A percentile compares a stretch with the other conserved stretches of the same genome.
These are phyloP conservation scores for Champsocephalus esox DNA, from an alignment of 2,797 vertebrate genomes.

Conservation along the genomic window DNA sequence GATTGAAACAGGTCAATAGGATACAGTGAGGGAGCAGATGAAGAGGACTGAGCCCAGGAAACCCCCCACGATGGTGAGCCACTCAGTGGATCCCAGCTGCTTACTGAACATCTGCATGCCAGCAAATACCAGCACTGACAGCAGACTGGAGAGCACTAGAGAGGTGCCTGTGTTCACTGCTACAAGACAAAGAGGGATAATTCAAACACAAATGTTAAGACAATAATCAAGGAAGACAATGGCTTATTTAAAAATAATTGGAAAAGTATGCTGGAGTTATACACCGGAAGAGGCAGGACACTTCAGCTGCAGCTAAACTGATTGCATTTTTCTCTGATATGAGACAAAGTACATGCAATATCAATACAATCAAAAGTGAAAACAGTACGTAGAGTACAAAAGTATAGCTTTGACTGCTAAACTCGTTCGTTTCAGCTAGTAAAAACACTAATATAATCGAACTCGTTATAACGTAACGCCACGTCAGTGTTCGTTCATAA, in stretches of 20 bases:
- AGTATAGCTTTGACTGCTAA: background rate
- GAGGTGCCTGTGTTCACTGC: conserved; percentile 94
- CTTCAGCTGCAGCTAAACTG: background rate
- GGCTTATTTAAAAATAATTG: background rate
- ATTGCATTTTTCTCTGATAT: background rate
- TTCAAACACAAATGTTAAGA: background rate
- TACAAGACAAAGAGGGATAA: conserved; percentile 46
- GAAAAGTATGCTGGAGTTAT: background rate
- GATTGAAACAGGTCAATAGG: conserved; percentile 67
- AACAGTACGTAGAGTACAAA: background rate
- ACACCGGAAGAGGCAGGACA: background rate
- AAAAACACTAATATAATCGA: background rate
- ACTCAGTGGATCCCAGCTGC: conserved; percentile 94
- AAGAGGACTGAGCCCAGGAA: conserved; percentile 94
- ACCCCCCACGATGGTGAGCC: conserved; percentile 96
- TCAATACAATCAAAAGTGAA: background rate
- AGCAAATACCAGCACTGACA: conserved; percentile 94
- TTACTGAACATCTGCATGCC: conserved; percentile 99
- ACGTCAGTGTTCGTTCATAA: conserved; percentile 77
- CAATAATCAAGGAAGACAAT: background rate
- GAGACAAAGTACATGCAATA: background rate
- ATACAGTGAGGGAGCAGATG: conserved; percentile 96
- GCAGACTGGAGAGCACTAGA: conserved; percentile 91
- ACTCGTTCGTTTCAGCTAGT: background rate
- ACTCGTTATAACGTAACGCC: conserved; percentile 50